A percentile compares a stretch with the other conserved stretches of the same genome.
Conservation (phyloP, 2,888 invertebrate genomes). For the Digitonthophagus gazella region DNA sequence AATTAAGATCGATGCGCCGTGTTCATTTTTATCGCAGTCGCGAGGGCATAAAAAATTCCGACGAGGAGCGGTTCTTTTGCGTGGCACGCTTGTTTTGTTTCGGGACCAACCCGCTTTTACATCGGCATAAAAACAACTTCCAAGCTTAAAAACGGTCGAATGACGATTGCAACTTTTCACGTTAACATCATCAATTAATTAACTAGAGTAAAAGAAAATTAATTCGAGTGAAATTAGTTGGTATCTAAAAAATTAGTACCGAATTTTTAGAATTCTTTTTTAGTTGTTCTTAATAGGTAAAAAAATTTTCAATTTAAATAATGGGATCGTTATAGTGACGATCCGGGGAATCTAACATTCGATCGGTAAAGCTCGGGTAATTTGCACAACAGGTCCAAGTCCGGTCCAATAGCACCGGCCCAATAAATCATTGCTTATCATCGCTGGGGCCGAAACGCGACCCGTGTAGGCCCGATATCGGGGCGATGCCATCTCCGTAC, state of each 20-base stretch:
- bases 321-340: neutral
- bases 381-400: slow-evolving; percentile 37
- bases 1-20: slow-evolving; percentile 4
- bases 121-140: no score
- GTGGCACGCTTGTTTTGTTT: neutral
- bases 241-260: no score
- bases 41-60: neutral
- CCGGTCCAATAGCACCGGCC: slow-evolving; percentile 24
- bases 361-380: slow-evolving; percentile 25
- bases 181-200: no score
- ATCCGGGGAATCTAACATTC: slow-evolving; percentile 1
- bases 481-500: slow-evolving; percentile 8
- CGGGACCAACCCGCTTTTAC: neutral
- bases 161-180: no score
- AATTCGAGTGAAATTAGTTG: no score
- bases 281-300: no score
- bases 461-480: slow-evolving; percentile 8
- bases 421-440: slow-evolving; percentile 30
- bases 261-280: no score
- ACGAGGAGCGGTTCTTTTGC: neutral
- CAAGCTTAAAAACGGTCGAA: no score
- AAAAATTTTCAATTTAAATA: neutral
- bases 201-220: no score
- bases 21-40: neutral
- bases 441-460: slow-evolving; percentile 11